phyloP scores from a whole-genome alignment of 2,797 vertebrate genomes.

The Gadopsis marmoratus region DNA sequence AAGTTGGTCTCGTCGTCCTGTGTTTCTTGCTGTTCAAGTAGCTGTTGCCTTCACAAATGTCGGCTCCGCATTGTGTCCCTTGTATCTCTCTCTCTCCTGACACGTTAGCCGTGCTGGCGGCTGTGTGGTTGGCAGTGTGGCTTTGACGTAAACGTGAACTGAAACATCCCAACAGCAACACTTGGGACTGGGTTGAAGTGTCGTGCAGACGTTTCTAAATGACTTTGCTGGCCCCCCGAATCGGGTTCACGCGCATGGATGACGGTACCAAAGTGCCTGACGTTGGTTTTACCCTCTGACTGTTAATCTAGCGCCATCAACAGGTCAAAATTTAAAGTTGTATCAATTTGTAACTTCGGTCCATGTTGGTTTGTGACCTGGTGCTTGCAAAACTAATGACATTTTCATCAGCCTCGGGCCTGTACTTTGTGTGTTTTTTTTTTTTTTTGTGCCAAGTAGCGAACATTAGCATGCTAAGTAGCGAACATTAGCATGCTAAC shows the following conservation, averaged over 20 bases:
- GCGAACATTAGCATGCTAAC: neutral
- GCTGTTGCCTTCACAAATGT: neutral
- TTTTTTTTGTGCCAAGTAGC: too few species aligned
- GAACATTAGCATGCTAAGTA: neutral
- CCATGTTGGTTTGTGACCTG: neutral
- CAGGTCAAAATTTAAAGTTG: neutral
- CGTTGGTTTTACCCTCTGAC: too few species aligned
- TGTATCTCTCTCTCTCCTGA: too few species aligned
- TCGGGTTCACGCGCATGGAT: neutral
- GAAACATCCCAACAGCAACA: neutral
- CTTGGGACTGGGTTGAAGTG: neutral
- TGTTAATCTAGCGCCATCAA: neutral
- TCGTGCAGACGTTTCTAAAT: neutral
- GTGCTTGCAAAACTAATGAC: neutral
- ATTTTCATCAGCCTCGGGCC: neutral
- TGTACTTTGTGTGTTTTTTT: neutral
- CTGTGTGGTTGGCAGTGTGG: neutral
- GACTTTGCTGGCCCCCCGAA: neutral
- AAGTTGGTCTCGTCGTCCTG: slow-evolving; percentile 75
- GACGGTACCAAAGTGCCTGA: neutral
- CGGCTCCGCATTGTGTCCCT: neutral
- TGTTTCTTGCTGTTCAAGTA: neutral
- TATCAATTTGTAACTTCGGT: neutral
- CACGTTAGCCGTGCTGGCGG: neutral
- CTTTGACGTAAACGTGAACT: too few species aligned